phyloP scores from a whole-genome alignment of 2,797 vertebrate genomes.

The Eleutherodactylus coqui region DNA sequence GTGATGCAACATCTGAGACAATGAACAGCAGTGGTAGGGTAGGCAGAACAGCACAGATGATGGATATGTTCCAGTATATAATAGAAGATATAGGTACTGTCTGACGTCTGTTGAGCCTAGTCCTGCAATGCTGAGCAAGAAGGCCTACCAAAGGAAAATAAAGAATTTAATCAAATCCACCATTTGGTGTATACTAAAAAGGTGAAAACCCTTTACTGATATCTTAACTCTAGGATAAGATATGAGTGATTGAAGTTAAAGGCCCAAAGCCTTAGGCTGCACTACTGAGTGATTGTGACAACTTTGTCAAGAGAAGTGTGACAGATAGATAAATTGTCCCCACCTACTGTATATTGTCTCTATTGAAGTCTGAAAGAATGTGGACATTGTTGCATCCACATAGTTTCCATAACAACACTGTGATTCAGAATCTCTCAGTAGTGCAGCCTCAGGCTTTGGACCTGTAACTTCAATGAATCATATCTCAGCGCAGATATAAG shows the following conservation, averaged over 20 bases:
- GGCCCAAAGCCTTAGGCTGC: background rate
- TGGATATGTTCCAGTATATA: background rate
- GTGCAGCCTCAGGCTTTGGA: background rate
- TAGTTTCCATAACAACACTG: background rate
- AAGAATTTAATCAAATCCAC: background rate
- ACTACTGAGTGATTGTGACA: background rate
- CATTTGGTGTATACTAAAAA: background rate
- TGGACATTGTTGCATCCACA: background rate
- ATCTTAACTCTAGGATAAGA: background rate
- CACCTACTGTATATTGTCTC: background rate
- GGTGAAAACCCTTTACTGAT: background rate
- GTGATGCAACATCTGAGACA: constrained; percentile 9
- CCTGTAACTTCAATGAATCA: background rate
- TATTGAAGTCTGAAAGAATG: background rate
- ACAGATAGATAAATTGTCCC: background rate
- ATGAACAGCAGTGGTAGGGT: background rate
- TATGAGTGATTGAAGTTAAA: background rate
- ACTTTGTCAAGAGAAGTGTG: background rate
- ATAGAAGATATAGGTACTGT: background rate
- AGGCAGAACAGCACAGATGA: background rate
- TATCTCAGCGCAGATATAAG: background rate
- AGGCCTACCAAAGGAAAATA: background rate
- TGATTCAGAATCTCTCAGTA: background rate
- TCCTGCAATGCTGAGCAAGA: background rate
- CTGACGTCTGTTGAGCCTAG: background rate